A percentile compares a stretch with the other conserved stretches of the same genome.
phyloP scores from a whole-genome alignment of 2,888 invertebrate genomes.

The Phorcus lineatus region DNA sequence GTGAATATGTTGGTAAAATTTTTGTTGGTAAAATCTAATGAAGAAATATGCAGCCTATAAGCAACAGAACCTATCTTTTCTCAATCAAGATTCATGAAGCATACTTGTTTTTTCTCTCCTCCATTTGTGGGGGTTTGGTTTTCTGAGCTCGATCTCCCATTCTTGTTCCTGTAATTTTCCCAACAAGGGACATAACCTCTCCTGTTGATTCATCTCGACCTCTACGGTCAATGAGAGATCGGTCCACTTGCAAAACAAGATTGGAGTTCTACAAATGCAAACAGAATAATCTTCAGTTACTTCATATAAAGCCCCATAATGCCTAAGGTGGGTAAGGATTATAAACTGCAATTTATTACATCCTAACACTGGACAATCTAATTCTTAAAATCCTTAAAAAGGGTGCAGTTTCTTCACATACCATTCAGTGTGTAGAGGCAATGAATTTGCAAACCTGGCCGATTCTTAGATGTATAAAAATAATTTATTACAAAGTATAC shows the following conservation, averaged over 20 bases:
- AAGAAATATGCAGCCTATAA: too few species aligned
- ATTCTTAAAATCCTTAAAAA: too few species aligned
- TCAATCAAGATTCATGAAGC: not conserved
- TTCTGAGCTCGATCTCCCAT: conserved; percentile 98
- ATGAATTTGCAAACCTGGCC: too few species aligned
- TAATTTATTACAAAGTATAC: too few species aligned
- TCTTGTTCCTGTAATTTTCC: conserved; percentile 89
- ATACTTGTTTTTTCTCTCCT: conserved; percentile 93
- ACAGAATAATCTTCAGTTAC: too few species aligned
- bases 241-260: conserved; percentile 99
- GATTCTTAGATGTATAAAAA: too few species aligned
- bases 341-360: not conserved
- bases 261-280: conserved; percentile 90
- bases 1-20: too few species aligned
- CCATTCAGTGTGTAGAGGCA: too few species aligned
- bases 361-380: not conserved
- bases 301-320: too few species aligned
- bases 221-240: conserved; percentile 95
- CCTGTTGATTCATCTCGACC: conserved; percentile 99
- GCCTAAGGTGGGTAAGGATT: not conserved
- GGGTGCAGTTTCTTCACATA: too few species aligned
- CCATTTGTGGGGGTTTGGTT: conserved; percentile 93
- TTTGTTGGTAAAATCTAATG: too few species aligned
- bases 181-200: conserved; percentile 96
- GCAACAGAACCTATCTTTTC: too few species aligned